These are phyloP conservation scores for Atherinosoma microstoma DNA, from an alignment of 2,797 vertebrate genomes.

Conservation along the genomic window DNA sequence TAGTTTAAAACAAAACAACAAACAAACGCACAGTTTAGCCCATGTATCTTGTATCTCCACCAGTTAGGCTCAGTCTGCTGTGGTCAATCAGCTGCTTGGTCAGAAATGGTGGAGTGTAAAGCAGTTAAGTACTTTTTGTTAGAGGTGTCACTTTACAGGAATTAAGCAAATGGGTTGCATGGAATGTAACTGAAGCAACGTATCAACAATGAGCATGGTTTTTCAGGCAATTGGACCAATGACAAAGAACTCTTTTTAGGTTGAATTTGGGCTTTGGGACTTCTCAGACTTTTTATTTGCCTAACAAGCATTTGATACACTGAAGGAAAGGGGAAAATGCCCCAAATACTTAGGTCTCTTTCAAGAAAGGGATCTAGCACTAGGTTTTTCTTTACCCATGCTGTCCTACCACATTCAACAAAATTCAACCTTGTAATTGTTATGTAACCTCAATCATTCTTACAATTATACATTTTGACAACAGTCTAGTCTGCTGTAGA, in stretches of 20 bases:
- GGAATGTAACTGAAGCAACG: neutral
- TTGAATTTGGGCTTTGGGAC: neutral
- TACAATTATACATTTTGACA: slow-evolving; percentile 20
- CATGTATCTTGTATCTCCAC: no score
- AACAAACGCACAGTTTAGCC: no score
- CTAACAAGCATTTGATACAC: neutral
- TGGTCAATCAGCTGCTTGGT: neutral
- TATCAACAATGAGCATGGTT: neutral
- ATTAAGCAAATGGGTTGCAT: neutral
- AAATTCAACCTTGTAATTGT: neutral
- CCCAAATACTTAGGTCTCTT: no score
- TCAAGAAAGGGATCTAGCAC: neutral
- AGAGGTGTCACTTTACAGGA: neutral
- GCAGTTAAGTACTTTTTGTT: neutral
- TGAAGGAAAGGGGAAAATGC: neutral
- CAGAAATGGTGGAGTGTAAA: neutral
- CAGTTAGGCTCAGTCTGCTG: no score
- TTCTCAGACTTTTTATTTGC: neutral
- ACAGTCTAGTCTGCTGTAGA: slow-evolving; percentile 12
- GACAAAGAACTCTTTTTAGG: neutral
- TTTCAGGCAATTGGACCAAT: neutral
- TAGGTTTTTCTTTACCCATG: neutral
- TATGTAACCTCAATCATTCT: neutral
- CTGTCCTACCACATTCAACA: neutral
- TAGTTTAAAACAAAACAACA: no score